Evolutionary conservation across 2,888 invertebrate genomes (phyloP), one percentile per base, ranked within the genome.

Genomic region (Cactoblastis cactorum): DNA sequence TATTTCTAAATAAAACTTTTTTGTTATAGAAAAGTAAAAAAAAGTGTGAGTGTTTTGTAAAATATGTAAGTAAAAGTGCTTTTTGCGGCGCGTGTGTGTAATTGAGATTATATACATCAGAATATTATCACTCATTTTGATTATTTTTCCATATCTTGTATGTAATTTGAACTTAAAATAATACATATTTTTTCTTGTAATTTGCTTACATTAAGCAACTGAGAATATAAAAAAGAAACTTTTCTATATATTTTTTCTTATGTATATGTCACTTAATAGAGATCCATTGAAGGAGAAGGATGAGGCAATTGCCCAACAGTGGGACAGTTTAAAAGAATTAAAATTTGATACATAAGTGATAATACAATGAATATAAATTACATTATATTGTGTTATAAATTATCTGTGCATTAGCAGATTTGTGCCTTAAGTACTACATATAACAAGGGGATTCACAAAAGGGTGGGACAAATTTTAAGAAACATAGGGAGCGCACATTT

Each of bases 381-480:
- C 46, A 35, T 45, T 41, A 49, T 22, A 34, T 1, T 9, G 6
- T 38, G 28, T 33, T 37, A 48, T 22, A 28, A 14, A 48, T 28
- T 9, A 35, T 35, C 15, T 48, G 47, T 48, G 47, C 47, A 37
- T 48, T 48, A 48, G 47, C 24, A 24, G 37, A 24, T 28, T 14
- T 35, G 24, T 48, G 37, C 37, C 37, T 48, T 48, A 48, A 38
- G 37, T 48, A 47, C 22, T 37, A 43, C 43, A 43, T 43, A 43
- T 28, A 43, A 43, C 43, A 43, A 8, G 17, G 28, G 28, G 3
- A 17, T 24, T 41, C 22, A 24, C 24, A 14, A 6, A 37, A 38
- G 17, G 43, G 43, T 43, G 43, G 28, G 43, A 43, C 43, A 43
- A 28, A 43, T 32, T 43, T 43, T 43, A 43, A 43, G 14, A n/a